Conservation (phyloP, 92 coral and sea anemone genomes). For the Heliopora coerulea region DNA sequence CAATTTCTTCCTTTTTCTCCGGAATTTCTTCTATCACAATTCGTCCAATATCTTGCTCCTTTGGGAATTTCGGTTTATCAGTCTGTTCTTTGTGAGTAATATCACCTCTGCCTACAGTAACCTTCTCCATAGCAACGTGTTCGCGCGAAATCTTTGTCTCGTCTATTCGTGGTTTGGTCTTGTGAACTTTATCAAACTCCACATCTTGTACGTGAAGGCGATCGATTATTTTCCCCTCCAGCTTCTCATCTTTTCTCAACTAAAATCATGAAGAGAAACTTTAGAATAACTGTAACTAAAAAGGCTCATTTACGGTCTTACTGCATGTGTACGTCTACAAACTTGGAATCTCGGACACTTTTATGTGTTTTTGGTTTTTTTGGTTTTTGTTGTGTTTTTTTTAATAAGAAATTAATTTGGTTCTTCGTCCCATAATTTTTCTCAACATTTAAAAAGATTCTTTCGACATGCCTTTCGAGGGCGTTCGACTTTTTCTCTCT, state of each 20-base stretch:
- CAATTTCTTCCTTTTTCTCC: conserved; percentile 11
- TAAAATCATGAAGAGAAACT: neutral
- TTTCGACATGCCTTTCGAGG: neutral
- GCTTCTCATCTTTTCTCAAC: neutral
- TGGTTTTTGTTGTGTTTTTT: no score
- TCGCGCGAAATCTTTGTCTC: conserved; percentile 1
- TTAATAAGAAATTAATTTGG: neutral
- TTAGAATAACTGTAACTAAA: neutral
- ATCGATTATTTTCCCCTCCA: neutral
- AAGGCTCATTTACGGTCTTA: neutral
- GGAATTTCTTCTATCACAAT: conserved; percentile 6
- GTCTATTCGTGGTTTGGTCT: conserved; percentile 9
- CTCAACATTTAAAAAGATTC: neutral
- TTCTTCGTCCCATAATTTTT: neutral
- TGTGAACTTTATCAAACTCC: conserved; percentile 18
- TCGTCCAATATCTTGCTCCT: conserved; percentile 9
- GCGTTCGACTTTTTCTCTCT: neutral
- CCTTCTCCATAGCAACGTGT: conserved; percentile 10
- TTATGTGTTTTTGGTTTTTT: no score
- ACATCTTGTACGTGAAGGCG: conserved; percentile 22
- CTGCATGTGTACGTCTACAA: neutral
- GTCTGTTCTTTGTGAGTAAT: neutral
- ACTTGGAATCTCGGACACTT: conserved; percentile 3
- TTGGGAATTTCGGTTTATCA: neutral
- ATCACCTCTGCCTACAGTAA: conserved; percentile 14